A percentile compares a stretch with the other conserved stretches of the same genome.
Evolutionary conservation across 2,888 invertebrate genomes (phyloP).

Genomic region (Eueremaeus valkanovi): DNA sequence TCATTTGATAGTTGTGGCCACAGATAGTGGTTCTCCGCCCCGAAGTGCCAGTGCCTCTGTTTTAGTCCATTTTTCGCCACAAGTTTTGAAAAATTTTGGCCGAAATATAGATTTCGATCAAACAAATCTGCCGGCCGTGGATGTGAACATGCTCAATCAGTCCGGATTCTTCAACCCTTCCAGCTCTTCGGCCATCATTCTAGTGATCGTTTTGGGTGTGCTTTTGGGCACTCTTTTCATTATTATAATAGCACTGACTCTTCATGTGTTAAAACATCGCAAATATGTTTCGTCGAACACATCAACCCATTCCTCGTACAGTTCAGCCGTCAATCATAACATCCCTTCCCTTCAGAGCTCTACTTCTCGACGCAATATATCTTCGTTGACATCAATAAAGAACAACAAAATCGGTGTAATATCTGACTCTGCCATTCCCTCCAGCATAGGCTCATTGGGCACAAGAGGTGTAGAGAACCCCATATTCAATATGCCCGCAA

Average conservation of each 20-base stretch:
- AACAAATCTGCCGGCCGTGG: not conserved
- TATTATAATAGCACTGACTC: slow-evolving; percentile 68
- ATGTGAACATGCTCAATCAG: slow-evolving; percentile 16
- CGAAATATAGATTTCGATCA: slow-evolving; percentile 21
- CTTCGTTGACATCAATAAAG: slow-evolving; percentile 28
- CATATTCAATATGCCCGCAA: slow-evolving; percentile 46
- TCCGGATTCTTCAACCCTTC: slow-evolving; percentile 41
- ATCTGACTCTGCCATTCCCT: not conserved
- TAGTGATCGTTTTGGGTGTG: slow-evolving; percentile 65
- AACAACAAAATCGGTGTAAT: slow-evolving; percentile 13
- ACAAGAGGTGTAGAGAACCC: slow-evolving; percentile 47
- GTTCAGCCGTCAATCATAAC: slow-evolving; percentile 20
- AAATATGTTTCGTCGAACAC: slow-evolving; percentile 39
- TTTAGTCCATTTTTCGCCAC: slow-evolving; percentile 46
- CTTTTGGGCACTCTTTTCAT: slow-evolving; percentile 68
- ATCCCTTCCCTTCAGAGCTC: not conserved
- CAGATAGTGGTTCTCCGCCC: slow-evolving; percentile 78
- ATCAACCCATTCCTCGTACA: slow-evolving; percentile 56
- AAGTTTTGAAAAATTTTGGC: slow-evolving; percentile 39
- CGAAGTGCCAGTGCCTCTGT: slow-evolving; percentile 58
- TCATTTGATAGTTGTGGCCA: slow-evolving; percentile 74
- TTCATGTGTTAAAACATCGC: slow-evolving; percentile 60
- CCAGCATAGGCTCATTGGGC: slow-evolving; percentile 1
- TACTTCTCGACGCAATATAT: slow-evolving; percentile 26
- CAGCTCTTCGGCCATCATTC: slow-evolving; percentile 52